Percentiles rank a stretch among this genome's conserved stretches.
Evolutionary conservation across 2,888 invertebrate genomes (phyloP).

Genomic region (Hedya salicella): DNA sequence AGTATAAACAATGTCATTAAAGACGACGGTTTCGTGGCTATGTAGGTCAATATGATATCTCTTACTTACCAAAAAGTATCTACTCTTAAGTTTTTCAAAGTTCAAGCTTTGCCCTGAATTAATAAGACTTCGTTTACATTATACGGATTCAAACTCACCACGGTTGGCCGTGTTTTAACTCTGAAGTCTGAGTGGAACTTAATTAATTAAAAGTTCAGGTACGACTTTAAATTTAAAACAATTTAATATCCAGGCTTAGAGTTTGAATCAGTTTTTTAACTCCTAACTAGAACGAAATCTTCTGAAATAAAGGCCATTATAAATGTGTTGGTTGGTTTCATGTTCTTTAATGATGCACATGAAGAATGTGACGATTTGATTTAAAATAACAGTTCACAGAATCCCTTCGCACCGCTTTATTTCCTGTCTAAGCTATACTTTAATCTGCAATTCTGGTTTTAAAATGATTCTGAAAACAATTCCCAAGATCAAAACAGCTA

Average conservation of each 20-base stretch:
- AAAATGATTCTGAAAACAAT: no score
- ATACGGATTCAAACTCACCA: constrained; percentile 6
- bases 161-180: constrained; percentile 7
- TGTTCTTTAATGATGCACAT: neutral
- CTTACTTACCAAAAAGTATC: neutral
- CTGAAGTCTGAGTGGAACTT: no score
- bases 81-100: neutral
- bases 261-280: neutral
- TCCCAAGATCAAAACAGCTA: no score
- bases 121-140: constrained; percentile 13
- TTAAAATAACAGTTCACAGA: neutral
- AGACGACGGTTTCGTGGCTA: no score
- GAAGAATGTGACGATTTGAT: neutral
- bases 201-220: constrained; percentile 25
- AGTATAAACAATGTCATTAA: no score
- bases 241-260: neutral
- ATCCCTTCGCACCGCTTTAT: neutral
- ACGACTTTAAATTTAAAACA: neutral
- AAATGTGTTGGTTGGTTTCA: neutral
- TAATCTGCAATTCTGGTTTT: no score
- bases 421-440: neutral
- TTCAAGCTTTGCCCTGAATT: constrained; percentile 13
- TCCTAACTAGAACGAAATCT: neutral
- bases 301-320: neutral
- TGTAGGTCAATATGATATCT: no score